Base-by-base conservation (phyloP, 2,113 vertebrate genomes). In the Ariopsis seemanni region DNA sequence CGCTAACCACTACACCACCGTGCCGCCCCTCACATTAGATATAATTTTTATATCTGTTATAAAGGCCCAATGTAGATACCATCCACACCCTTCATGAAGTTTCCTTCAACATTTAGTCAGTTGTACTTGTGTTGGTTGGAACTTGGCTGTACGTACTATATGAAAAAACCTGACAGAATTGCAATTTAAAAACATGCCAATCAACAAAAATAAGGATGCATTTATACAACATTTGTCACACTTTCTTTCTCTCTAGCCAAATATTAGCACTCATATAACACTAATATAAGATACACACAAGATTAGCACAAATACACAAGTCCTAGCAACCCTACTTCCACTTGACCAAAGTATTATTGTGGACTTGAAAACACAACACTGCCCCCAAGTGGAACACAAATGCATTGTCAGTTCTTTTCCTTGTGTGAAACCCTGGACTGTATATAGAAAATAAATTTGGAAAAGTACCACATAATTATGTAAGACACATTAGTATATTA, bases 361-460 rank as follows among this genome's bases (percentile, higher is more conserved):
- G 20, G 72, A 65, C n/a, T 65, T 67, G 22, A 71, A 71, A 84
- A 60, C 53, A 30, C 86, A 88, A 83, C 72, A 89, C 80, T 88
- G 88, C 88, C 83, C 84, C 58, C 88, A 89, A 63, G 86, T 90
- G 90, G 85, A 74, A 86, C 50, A 12, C n/a, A 52, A 1, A 20
- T 27, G 71, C n/a, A 71, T 55, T 89, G 63, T 52, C 50, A 5
- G 22, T 77, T 67, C 4, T 1, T 72, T 50, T 50, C 8, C 50
- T n/a, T 12, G 42, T 50, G 18, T 20, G 4, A 74, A 20, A 72
- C 42, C 9, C 18, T 65, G 25, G 1, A 85, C 30, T 1, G 4
- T 85, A 48, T 22, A n/a, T 22, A 58, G 62, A 74, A 55, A 22
- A 72, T 5, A 72, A 12, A 74, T 30, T 57, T 58, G 22, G 34